These are phyloP conservation scores for Graphium colonna DNA, from an alignment of 2,888 invertebrate genomes.

Conservation along the genomic window DNA sequence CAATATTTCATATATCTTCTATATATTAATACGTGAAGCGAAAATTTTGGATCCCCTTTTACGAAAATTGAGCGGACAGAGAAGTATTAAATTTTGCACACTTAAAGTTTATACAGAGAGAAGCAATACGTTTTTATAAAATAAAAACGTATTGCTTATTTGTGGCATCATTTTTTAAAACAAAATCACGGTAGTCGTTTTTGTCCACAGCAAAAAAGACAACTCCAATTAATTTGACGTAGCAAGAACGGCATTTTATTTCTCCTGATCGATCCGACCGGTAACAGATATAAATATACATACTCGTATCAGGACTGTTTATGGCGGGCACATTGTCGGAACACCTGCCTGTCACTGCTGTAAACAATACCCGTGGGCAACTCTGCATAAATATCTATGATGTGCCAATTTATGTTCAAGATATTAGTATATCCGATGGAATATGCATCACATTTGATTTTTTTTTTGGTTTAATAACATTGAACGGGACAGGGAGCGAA, in stretches of 20 bases:
- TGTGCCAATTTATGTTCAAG: slow-evolving; percentile 79
- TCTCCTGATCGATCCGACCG: slow-evolving; percentile 58
- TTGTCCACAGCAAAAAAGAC: slow-evolving; percentile 6
- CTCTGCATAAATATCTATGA: slow-evolving; percentile 74
- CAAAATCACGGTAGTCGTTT: neutral
- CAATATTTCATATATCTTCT: no score
- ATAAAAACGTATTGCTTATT: no score
- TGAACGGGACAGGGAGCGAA: slow-evolving; percentile 14
- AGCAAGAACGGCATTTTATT: slow-evolving; percentile 48
- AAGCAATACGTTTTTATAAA: no score
- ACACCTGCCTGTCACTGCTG: slow-evolving; percentile 64
- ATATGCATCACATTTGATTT: slow-evolving; percentile 74
- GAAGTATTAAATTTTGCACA: no score
- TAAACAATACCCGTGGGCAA: slow-evolving; percentile 66
- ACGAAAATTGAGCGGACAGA: no score
- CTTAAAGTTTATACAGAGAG: no score
- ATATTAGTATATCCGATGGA: slow-evolving; percentile 65
- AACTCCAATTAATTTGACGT: slow-evolving; percentile 32
- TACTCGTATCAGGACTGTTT: slow-evolving; percentile 71
- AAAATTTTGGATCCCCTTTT: no score
- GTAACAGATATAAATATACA: slow-evolving; percentile 76
- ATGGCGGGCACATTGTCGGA: slow-evolving; percentile 74
- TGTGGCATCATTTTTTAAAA: no score
- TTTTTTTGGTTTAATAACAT: slow-evolving; percentile 68
- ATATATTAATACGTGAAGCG: no score